Evolutionary conservation across 2,797 vertebrate genomes (phyloP), one percentile per base, ranked within the genome.

Genomic region (Pelobates cultripes): DNA sequence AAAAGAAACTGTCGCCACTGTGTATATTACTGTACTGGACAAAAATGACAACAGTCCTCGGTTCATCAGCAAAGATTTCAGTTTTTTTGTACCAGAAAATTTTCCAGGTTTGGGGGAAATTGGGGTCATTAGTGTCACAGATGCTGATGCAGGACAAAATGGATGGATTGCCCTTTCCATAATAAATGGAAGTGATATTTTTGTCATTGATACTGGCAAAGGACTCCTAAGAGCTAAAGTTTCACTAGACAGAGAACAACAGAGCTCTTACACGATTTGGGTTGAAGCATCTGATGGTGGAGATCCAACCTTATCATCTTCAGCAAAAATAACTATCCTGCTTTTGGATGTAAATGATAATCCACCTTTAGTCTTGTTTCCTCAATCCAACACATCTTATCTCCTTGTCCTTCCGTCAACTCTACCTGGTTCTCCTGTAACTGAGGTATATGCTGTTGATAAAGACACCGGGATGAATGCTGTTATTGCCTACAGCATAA

Each of bases 381-480:
- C 98, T 75, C 97, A 98, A 3, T 99, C 98, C 61, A 99, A 99
- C 87, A 97, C 96, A 92, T 99, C 98, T 2, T 99, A 97, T 77
- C 91, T 99, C 89, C 88, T 99, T 79, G 97, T 99, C 17, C 91
- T 98, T 70, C 98, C 98, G 61, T 96, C 91, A 77, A 99, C 98
- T 0, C 90, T 96, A 41, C 97, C 97, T 8, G 98, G 98, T 53
- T 98, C 97, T 64, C 96, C 97, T 3, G 96, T 99, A 76, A 98
- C 97, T 4, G 98, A 99, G 82, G 98, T 99, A 3, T 99, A 99
- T 41, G 98, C 98, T 14, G 96, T 99, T 2, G 98, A 99, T 88
- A 97, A 96, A 87, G 98, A 99, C 86, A 97, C 97, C 0, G 98
- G 98, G 68, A 99, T 99, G 97, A 99, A 99, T 47, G 98, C 97